Percentiles rank a stretch among this genome's conserved stretches.
phyloP scores from a whole-genome alignment of 2,888 invertebrate species.

The Carabus problematicus region DNA sequence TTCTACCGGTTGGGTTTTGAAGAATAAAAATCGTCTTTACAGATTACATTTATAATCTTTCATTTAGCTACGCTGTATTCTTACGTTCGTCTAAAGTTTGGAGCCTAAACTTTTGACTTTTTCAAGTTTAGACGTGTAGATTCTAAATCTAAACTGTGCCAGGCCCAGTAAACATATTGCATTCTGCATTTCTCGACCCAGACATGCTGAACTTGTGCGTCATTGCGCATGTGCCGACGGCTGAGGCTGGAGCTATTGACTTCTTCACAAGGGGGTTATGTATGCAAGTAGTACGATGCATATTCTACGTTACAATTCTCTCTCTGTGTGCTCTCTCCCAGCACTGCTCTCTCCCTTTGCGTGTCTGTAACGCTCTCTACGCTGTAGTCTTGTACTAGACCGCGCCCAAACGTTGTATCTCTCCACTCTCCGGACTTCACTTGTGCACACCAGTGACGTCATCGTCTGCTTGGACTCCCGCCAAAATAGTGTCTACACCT shows the following conservation, averaged over 20 bases:
- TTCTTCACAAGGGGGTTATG: conserved; percentile 47
- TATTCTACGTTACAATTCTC: conserved; percentile 52
- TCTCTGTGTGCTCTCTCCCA: too few relatives aligned
- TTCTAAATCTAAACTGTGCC: too few relatives aligned
- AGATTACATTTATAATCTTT: too few relatives aligned
- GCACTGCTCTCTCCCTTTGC: conserved; percentile 9
- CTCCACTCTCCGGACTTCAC: conserved; percentile 43
- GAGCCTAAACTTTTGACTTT: too few relatives aligned
- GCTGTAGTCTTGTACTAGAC: conserved; percentile 24
- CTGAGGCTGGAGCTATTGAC: conserved; percentile 49
- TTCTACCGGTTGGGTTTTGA: too few relatives aligned
- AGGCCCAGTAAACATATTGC: too few relatives aligned
- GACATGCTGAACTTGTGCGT: too few relatives aligned
- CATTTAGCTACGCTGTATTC: too few relatives aligned
- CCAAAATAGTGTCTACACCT: conserved; percentile 48
- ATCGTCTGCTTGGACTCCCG: conserved; percentile 52
- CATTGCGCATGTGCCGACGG: background rate
- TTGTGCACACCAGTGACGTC: conserved; percentile 47
- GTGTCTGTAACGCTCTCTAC: conserved; percentile 5
- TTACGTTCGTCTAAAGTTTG: too few relatives aligned
- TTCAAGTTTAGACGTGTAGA: too few relatives aligned
- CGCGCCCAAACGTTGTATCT: conserved; percentile 41
- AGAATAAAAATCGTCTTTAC: too few relatives aligned
- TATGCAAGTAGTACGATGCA: conserved; percentile 56
- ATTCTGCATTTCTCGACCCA: too few relatives aligned